Base-by-base conservation (phyloP, 1,140 invertebrate genomes). In the Phenacoccus solenopsis region DNA sequence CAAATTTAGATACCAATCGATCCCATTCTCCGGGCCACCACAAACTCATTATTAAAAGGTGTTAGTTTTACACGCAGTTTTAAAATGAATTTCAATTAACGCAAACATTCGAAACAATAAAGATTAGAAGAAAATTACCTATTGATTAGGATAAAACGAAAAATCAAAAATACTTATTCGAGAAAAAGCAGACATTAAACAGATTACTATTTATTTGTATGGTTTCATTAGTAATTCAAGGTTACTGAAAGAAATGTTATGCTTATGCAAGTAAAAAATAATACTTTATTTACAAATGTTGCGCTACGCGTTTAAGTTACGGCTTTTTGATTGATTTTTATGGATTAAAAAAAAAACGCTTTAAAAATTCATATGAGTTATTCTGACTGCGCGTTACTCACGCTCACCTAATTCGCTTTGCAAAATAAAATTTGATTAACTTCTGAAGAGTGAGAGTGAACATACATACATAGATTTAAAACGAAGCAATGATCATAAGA, bases 21-120 rank as follows among this genome's bases (percentile, higher is more conserved):
- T 64, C 59, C 59, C 59, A 64, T 24, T 64, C 59, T 10, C 59
- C 59, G 16, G 59, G 59, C 59, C 59, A 64, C 59, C 59, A 64
- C 59, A 64, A 64, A 64, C 59, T 64, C 59, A 64, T 64, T 64
- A 64, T 49, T 13, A n/a, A 49, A 9, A 64, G 12, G 2, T 38
- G 32, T 10, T 38, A 38, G 9, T 38, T 38, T 9, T 38, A 10
- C 32, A 3, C 59, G 10, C 16, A 9, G 20, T 49, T 49, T 16
- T 32, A n/a, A n/a, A n/a, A n/a, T 13, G 30, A 49, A 4, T 49
- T 49, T 49, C 16, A n/a, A n/a, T n/a, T n/a, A 49, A 49, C 38
- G 16, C 38, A n/a, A 49, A 3, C 38, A 49, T 49, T 49, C 38
- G 38, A 49, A 49, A 64, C 59, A 20, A 4, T 5, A 5, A 22